phyloP scores from a whole-genome alignment of 1,140 invertebrate species.

The Eriosoma lanigerum region DNA sequence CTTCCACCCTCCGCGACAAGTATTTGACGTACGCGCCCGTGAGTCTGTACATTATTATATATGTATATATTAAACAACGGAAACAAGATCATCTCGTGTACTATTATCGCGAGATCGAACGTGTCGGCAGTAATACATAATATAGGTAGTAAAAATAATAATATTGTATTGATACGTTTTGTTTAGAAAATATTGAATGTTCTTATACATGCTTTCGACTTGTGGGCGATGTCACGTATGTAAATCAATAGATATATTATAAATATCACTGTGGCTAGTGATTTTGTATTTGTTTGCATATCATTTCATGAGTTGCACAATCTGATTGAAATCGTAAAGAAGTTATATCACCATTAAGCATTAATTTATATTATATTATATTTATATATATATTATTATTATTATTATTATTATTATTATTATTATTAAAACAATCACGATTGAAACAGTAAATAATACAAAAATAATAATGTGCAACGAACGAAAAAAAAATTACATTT shows the following conservation, averaged over 20 bases:
- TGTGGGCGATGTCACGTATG: slow-evolving; percentile 21
- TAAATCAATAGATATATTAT: slow-evolving; percentile 9
- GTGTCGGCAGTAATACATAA: background rate
- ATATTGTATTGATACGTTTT: background rate
- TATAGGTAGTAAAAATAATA: background rate
- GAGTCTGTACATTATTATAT: background rate
- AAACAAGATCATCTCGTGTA: slow-evolving; percentile 33
- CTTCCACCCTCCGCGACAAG: background rate
- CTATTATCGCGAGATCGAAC: background rate
- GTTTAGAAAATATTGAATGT: background rate
- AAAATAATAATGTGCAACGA: too few species aligned
- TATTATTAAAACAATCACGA: background rate
- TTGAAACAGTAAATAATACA: background rate
- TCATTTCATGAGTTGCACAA: background rate
- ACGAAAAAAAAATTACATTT: too few species aligned
- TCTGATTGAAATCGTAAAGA: background rate
- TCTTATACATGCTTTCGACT: background rate
- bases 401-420: background rate
- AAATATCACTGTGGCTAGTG: background rate
- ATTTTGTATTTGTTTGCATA: slow-evolving; percentile 27
- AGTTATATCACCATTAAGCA: background rate
- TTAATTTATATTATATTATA: too few species aligned
- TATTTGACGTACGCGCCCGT: slow-evolving; percentile 2
- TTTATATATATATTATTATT: too few species aligned
- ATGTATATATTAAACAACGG: slow-evolving; percentile 13